Base-by-base conservation (phyloP, 2,113 vertebrate species). In the Hippocampus comes region DNA sequence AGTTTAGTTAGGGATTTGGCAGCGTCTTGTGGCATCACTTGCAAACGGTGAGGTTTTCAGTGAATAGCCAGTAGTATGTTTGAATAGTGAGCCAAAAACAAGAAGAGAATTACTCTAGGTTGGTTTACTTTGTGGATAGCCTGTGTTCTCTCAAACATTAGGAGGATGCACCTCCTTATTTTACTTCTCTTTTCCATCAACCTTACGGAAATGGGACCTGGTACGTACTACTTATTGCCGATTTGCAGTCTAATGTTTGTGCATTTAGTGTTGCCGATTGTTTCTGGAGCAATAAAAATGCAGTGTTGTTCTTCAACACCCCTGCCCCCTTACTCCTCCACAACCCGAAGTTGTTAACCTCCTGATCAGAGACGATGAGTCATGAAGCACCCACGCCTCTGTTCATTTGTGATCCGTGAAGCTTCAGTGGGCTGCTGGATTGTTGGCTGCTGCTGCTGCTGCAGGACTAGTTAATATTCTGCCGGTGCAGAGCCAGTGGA, bases 381-480 rank as follows among this genome's bases (percentile, higher is more conserved):
- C 64, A 65, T 65, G 41, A 65, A 65, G 18, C 53, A 23, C 53
- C 57, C 51, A n/a, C 59, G 27, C 30, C n/a, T 43, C 0, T 59
- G 2, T 72, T 73, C 53, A 69, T 70, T 46, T 77, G n/a, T 12
- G 59, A 71, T 74, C 51, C 65, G 61, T 61, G 74, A 73, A 60
- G 67, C 68, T 68, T 63, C 63, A 61, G n/a, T 68, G 76, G 34
- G 30, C 56, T 68, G 57, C 66, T 63, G 60, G 61, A 71, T 75
- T 74, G 23, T 64, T 74, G 73, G 63, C 76, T 60, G 73, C 27
- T 84, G 74, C 82, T 27, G 27, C 30, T 84, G 73, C 82, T 70
- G 76, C 82, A 82, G 55, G 38, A 74, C 70, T 84, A 71, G 72
- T 91, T 91, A 74, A 88, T 86, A 91, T 89, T 88, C 88, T 76